Base-by-base conservation (phyloP, 1,140 invertebrate genomes). In the Hyles euphorbiae region DNA sequence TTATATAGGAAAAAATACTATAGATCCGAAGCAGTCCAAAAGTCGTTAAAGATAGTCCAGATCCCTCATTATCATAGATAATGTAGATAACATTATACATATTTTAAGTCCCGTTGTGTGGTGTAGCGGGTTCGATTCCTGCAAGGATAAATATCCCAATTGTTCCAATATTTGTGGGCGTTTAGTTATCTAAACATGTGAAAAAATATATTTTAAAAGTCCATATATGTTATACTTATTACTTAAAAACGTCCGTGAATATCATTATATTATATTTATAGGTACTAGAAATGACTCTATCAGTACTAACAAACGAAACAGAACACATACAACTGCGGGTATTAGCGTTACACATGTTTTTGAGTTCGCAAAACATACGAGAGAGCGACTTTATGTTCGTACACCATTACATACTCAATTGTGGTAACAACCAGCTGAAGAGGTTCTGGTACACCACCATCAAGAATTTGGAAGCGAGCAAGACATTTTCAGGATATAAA, bases 391-490 rank as follows among this genome's bases (percentile, higher is more conserved):
- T 95, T 43, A 90, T 94, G 47, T 92, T 92, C 49, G 81, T 95
- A 7, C 93, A 93, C 70, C 92, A 93, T 76, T 93, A 93, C 63
- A 93, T 95, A 72, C 89, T 91, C 69, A 88, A 81, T 3, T 93
- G 93, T 64, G 89, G 89, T 1, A 90, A 90, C 72, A 85, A 88
- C 12, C 93, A 94, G 69, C 81, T 95, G 50, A 93, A 93, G 60
- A 91, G 94, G 71, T 94, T 92, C 72, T 95, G 93, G 88, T 93
- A 93, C 61, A 93, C 93, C 0, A 94, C 93, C 5, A 82, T 95
- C 12, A 93, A 93, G 54, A 94, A 92, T 49, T 82, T 94, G 65
- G 91, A 93, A 54, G 89, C 90, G 22, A 93, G 92, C 50, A 76
- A 68, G 56, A 59, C 65, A 47, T 87, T 81, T 51, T 66, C 66